phyloP scores from a whole-genome alignment of 2,113 vertebrate species.

The Hyperopisus bebe region DNA sequence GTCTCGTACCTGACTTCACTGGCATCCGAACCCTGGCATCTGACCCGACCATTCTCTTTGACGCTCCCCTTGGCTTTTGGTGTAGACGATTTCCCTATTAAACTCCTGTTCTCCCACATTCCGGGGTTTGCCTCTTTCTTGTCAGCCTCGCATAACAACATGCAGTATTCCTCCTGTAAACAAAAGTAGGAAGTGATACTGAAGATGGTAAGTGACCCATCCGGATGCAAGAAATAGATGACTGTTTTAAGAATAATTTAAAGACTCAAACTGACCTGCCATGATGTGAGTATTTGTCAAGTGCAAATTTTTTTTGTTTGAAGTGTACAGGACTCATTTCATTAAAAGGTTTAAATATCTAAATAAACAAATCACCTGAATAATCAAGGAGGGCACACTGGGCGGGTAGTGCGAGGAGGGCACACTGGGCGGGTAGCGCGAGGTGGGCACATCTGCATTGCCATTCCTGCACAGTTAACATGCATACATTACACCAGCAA shows the following conservation, averaged over 20 bases:
- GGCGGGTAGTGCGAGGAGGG: too few species aligned
- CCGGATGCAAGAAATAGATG: slow-evolving; percentile 21
- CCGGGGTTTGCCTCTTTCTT: too few species aligned
- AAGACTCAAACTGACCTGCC: background rate
- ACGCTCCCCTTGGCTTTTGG: too few species aligned
- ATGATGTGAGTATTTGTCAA: background rate
- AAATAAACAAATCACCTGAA: background rate
- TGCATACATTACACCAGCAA: background rate
- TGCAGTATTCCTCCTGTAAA: slow-evolving; percentile 44
- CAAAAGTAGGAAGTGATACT: slow-evolving; percentile 23
- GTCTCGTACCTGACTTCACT: too few species aligned
- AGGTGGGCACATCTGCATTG: background rate
- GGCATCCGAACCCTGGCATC: too few species aligned
- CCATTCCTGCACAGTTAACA: background rate
- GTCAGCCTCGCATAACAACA: too few species aligned
- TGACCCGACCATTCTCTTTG: too few species aligned
- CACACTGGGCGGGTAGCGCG: too few species aligned
- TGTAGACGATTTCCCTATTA: too few species aligned
- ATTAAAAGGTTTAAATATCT: background rate
- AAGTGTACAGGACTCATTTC: background rate
- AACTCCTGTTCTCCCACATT: too few species aligned
- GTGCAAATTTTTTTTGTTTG: slow-evolving; percentile 23
- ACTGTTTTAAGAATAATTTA: background rate
- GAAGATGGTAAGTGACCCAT: slow-evolving; percentile 28
- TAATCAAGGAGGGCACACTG: background rate